phyloP scores from a whole-genome alignment of 2,888 invertebrate genomes.

The Malthinus flaveolus region DNA sequence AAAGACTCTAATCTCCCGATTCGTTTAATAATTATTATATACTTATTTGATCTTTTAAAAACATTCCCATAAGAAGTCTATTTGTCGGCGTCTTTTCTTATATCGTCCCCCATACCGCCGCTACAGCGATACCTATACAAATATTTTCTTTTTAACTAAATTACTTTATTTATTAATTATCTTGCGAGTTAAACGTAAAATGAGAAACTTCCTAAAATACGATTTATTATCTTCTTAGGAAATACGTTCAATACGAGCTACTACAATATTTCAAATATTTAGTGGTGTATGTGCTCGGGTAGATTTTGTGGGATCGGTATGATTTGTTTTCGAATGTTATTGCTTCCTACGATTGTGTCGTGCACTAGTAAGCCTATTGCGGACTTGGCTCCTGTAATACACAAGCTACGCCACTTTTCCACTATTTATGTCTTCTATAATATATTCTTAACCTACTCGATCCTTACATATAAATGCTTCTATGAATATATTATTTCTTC shows the following conservation, averaged over 20 bases:
- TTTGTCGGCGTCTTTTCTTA: slow-evolving; percentile 12
- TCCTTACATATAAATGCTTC: slow-evolving; percentile 17
- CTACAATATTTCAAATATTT: slow-evolving; percentile 47
- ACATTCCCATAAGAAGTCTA: slow-evolving; percentile 22
- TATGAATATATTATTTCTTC: slow-evolving; percentile 11
- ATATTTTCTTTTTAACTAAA: slow-evolving; percentile 14
- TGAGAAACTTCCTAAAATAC: slow-evolving; percentile 16
- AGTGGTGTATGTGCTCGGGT: slow-evolving; percentile 37
- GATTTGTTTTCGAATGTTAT: slow-evolving; percentile 54
- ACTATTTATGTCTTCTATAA: slow-evolving; percentile 27
- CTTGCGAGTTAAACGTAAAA: slow-evolving; percentile 2
- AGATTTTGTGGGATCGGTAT: slow-evolving; percentile 53
- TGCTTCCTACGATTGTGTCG: slow-evolving; percentile 36
- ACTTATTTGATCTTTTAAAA: slow-evolving; percentile 46
- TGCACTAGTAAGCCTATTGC: slow-evolving; percentile 25
- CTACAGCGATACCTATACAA: background rate
- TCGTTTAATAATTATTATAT: slow-evolving; percentile 50
- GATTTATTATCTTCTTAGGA: slow-evolving; percentile 24
- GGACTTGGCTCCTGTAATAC: slow-evolving; percentile 24
- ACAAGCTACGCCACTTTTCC: slow-evolving; percentile 24
- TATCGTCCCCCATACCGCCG: no score
- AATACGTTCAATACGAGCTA: slow-evolving; percentile 24
- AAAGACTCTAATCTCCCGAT: slow-evolving; percentile 49
- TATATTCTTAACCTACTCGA: slow-evolving; percentile 27
- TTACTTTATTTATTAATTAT: slow-evolving; percentile 16